Conservation (phyloP, 2,113 vertebrate species). For the Neogobius melanostomus region DNA sequence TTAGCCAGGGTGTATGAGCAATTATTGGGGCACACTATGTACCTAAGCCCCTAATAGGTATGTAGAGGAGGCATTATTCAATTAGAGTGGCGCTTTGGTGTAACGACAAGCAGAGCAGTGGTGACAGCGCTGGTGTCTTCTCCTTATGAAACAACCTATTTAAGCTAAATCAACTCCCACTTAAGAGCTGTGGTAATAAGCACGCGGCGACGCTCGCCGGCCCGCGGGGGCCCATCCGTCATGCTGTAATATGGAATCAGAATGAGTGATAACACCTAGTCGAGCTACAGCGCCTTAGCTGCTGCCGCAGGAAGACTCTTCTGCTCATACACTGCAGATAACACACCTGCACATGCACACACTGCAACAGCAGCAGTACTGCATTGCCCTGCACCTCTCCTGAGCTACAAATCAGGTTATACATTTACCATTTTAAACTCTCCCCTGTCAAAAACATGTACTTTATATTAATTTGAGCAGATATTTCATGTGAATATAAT, state of each 20-base stretch:
- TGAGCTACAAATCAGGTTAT: conserved; percentile 50
- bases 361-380: conserved; percentile 64
- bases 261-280: conserved; percentile 90
- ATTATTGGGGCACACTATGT: conserved; percentile 79
- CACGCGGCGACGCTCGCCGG: conserved; percentile 77
- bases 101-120: conserved; percentile 75
- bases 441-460: not conserved
- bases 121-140: conserved; percentile 80
- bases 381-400: conserved; percentile 60
- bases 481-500: conserved; percentile 48
- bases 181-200: conserved; percentile 91
- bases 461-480: conserved; percentile 12
- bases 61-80: conserved; percentile 85
- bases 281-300: conserved; percentile 72
- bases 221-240: conserved; percentile 92
- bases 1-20: conserved; percentile 76
- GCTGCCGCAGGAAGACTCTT: conserved; percentile 54
- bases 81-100: conserved; percentile 83
- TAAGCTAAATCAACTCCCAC: conserved; percentile 93
- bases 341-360: conserved; percentile 39
- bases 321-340: conserved; percentile 24
- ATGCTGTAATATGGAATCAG: conserved; percentile 89
- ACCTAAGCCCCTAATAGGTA: conserved; percentile 78
- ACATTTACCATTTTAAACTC: not conserved
- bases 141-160: conserved; percentile 91